Percentiles rank a stretch among this genome's conserved stretches.
Conservation (phyloP, 2,888 invertebrate genomes). For the Portevinia maculata region DNA sequence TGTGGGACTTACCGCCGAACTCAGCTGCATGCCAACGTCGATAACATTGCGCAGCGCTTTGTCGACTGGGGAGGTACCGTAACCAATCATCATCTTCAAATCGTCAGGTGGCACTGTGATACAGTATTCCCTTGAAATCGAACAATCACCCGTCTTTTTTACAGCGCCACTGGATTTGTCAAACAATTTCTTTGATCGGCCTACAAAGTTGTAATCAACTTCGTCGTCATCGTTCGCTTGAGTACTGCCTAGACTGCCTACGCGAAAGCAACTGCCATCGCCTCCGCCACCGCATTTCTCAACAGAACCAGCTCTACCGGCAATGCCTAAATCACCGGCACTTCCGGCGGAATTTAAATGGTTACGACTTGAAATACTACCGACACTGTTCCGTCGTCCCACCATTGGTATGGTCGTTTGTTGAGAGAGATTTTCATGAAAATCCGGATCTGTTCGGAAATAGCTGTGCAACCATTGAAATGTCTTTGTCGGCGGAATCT, state of each 20-base stretch:
- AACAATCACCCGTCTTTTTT: background rate
- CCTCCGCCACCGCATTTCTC: slow-evolving; percentile 26
- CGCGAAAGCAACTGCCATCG: background rate
- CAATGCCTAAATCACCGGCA: slow-evolving; percentile 28
- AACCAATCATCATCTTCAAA: slow-evolving; percentile 7
- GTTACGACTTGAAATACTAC: slow-evolving; percentile 76
- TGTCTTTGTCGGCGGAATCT: slow-evolving; percentile 66
- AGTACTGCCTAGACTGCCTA: slow-evolving; percentile 20
- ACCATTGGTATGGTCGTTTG: slow-evolving; percentile 76
- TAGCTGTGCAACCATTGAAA: slow-evolving; percentile 78
- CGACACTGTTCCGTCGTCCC: slow-evolving; percentile 76
- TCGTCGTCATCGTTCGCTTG: slow-evolving; percentile 2
- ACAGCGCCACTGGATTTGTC: slow-evolving; percentile 19
- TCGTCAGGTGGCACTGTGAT: slow-evolving; percentile 23
- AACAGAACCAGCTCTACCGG: slow-evolving; percentile 44
- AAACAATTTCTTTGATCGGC: background rate
- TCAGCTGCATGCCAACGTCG: slow-evolving; percentile 50
- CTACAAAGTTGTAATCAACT: slow-evolving; percentile 40
- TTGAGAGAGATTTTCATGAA: slow-evolving; percentile 78
- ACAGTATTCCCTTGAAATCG: slow-evolving; percentile 31
- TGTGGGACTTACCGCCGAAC: slow-evolving; percentile 29
- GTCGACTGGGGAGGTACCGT: slow-evolving; percentile 47
- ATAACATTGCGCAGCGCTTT: slow-evolving; percentile 53
- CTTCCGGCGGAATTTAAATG: slow-evolving; percentile 67
- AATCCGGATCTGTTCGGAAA: slow-evolving; percentile 79